Evolutionary conservation across 92 coral and sea anemone genomes (phyloP).

Genomic region (Palythoa grandis): DNA sequence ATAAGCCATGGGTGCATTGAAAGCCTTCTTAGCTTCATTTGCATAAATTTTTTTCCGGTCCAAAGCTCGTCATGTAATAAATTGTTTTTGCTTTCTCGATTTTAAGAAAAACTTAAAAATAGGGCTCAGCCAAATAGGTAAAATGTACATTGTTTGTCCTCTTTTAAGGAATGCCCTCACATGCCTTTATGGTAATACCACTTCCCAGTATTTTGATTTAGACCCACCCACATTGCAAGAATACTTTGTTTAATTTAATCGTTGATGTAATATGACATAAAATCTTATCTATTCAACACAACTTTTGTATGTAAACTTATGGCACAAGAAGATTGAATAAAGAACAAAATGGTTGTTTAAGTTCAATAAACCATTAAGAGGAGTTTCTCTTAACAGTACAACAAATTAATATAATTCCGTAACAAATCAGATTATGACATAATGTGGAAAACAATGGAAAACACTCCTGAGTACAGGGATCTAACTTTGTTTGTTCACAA

Average conservation of each 20-base stretch:
- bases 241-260: not conserved
- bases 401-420: not conserved
- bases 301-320: not conserved
- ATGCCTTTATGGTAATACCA: not conserved
- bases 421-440: not conserved
- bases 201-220: too few relatives aligned
- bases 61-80: slow-evolving; percentile 14
- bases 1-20: slow-evolving; percentile 27
- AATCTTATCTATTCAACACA: not conserved
- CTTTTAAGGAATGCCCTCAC: not conserved
- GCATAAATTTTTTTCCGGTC: slow-evolving; percentile 16
- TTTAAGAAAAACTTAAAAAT: not conserved
- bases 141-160: too few relatives aligned
- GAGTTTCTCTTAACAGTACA: not conserved
- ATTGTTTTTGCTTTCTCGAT: not conserved
- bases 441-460: not conserved
- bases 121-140: not conserved
- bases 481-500: slow-evolving; percentile 50
- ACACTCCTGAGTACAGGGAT: slow-evolving; percentile 37
- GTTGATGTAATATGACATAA: not conserved
- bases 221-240: not conserved
- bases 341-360: not conserved
- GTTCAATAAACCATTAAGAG: not conserved
- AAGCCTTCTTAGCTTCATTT: slow-evolving; percentile 26
- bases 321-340: slow-evolving; percentile 1